phyloP scores from a whole-genome alignment of 2,797 vertebrate species.

The Mallotus villosus region DNA sequence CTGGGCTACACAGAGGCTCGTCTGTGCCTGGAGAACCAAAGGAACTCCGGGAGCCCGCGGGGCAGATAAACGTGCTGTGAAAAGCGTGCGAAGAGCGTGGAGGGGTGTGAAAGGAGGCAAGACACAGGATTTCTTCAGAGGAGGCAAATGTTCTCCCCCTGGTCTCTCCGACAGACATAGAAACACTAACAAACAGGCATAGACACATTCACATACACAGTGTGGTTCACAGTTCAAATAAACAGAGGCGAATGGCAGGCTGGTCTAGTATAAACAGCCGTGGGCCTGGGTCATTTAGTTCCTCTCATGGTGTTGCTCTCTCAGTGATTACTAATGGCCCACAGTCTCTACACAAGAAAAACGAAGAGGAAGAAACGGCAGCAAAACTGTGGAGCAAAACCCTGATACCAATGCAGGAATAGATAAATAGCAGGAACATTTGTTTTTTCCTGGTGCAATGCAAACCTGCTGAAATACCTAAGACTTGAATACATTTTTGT shows the following conservation, averaged over 20 bases:
- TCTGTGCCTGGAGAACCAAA: constrained; percentile 65
- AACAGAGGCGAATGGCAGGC: constrained; percentile 58
- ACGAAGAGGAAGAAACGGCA: not conserved
- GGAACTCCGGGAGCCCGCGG: constrained; percentile 58
- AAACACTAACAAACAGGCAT: constrained; percentile 18
- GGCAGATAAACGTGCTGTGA: constrained; percentile 64
- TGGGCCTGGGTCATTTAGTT: constrained; percentile 54
- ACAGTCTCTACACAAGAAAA: constrained; percentile 51
- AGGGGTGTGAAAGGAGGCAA: constrained; percentile 67
- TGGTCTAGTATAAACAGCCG: constrained; percentile 59
- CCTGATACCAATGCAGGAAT: too few relatives aligned
- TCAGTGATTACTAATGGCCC: constrained; percentile 60
- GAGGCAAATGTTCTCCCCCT: constrained; percentile 18
- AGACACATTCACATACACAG: constrained; percentile 37
- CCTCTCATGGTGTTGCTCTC: constrained; percentile 58
- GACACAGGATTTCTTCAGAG: constrained; percentile 60
- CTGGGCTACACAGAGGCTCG: constrained; percentile 63
- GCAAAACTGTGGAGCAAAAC: not conserved
- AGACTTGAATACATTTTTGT: too few relatives aligned
- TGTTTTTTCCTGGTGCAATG: too few relatives aligned
- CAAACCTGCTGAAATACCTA: too few relatives aligned
- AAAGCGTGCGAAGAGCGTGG: constrained; percentile 53
- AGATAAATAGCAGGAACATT: too few relatives aligned
- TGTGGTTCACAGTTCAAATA: constrained; percentile 76
- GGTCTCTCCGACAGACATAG: not conserved